Evolutionary conservation across 2,888 invertebrate genomes (phyloP).

Genomic region (Melanargia galathea): DNA sequence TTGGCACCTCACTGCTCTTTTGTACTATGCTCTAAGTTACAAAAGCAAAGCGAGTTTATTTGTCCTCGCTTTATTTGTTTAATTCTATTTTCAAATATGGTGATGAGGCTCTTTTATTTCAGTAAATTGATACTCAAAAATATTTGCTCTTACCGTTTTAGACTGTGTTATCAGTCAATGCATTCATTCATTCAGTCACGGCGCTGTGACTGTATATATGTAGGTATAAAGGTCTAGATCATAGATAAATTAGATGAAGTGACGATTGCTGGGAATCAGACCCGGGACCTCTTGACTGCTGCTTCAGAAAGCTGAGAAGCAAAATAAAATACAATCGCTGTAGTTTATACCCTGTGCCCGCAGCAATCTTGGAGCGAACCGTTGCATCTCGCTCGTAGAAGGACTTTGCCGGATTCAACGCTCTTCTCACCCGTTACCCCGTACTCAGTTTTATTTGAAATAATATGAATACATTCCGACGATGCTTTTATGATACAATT

Average conservation of each 20-base stretch:
- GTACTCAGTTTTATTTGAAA: background rate
- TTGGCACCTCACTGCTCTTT: conserved; percentile 38
- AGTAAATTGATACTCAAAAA: too few relatives aligned
- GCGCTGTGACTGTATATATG: too few relatives aligned
- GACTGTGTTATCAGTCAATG: too few relatives aligned
- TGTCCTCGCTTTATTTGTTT: too few relatives aligned
- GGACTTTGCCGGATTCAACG: conserved; percentile 25
- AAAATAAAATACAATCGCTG: background rate
- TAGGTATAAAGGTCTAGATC: too few relatives aligned
- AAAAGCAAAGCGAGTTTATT: background rate
- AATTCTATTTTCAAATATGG: too few relatives aligned
- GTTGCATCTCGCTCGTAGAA: conserved; percentile 27
- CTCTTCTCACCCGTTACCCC: conserved; percentile 5
- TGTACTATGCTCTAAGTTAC: conserved; percentile 10
- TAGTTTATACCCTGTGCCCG: conserved; percentile 4
- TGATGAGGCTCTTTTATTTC: too few relatives aligned
- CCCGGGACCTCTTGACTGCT: too few relatives aligned
- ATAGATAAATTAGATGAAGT: too few relatives aligned
- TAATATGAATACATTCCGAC: background rate
- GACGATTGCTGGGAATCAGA: too few relatives aligned
- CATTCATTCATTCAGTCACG: too few relatives aligned
- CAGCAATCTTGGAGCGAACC: conserved; percentile 23
- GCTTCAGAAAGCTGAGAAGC: background rate
- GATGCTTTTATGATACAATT: background rate
- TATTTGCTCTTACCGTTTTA: too few relatives aligned